Percentiles rank a stretch among this genome's conserved stretches.
Conservation (phyloP, 2,888 invertebrate species). For the Bombyx huttoni region DNA sequence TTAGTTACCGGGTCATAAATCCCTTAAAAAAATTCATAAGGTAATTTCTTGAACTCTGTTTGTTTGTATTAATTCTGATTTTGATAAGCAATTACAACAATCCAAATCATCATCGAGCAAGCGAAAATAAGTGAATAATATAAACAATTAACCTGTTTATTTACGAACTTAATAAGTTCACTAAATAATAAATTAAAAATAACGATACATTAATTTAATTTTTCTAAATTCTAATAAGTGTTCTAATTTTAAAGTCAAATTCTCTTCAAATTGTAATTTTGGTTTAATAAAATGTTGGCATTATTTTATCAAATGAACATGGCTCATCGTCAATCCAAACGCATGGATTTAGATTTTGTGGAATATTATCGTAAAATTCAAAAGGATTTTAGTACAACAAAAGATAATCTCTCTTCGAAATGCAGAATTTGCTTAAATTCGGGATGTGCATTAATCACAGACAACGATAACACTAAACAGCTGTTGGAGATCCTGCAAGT, state of each 20-base stretch:
- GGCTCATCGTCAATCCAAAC: conserved; percentile 7
- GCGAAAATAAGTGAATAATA: no score
- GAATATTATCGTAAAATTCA: conserved; percentile 13
- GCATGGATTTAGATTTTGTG: conserved; percentile 3
- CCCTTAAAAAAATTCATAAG: no score
- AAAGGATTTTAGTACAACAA: background rate
- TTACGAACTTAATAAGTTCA: no score
- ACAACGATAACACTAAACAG: background rate
- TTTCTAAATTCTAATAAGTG: no score
- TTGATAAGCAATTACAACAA: no score
- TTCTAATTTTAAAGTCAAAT: background rate
- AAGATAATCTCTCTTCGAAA: background rate
- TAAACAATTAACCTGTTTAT: no score
- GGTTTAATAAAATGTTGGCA: conserved; percentile 9
- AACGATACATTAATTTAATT: no score
- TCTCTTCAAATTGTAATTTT: background rate
- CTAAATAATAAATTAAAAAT: no score
- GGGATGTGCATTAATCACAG: conserved; percentile 10
- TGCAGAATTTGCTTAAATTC: conserved; percentile 18
- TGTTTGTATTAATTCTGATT: no score
- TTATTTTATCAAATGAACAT: conserved; percentile 12
- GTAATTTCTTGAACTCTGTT: no score
- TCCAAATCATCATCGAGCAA: no score
- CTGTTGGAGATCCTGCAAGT: conserved; percentile 5
- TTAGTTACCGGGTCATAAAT: no score